These are phyloP conservation scores for Glossophaga mutica DNA, from an alignment of 2,797 vertebrate species.

Conservation along the genomic window DNA sequence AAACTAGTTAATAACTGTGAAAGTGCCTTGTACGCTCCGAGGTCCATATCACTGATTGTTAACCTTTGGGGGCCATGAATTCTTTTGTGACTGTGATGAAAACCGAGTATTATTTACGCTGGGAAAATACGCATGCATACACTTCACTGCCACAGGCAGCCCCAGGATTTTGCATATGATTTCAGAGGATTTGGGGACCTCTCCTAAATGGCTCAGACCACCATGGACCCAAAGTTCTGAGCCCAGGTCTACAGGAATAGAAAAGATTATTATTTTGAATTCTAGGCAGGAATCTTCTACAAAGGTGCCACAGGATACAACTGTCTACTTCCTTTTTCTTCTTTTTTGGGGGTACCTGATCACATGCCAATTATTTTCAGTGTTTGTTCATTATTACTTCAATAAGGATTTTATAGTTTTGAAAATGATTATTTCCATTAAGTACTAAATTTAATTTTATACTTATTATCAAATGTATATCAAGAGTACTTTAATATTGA, in stretches of 20 bases:
- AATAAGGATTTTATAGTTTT: not conserved
- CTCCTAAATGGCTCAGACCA: not conserved
- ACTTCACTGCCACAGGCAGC: not conserved
- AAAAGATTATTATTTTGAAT: not conserved
- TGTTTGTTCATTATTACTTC: not conserved
- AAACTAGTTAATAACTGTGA: constrained; percentile 25
- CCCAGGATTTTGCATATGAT: not conserved
- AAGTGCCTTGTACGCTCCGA: not conserved
- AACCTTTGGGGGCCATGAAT: not conserved
- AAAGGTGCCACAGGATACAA: not conserved
- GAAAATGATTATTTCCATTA: not conserved
- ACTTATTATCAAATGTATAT: not conserved
- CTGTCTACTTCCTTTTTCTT: not conserved
- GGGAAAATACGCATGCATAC: not conserved
- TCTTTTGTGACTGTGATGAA: not conserved
- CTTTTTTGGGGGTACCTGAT: not conserved
- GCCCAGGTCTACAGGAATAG: not conserved
- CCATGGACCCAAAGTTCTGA: not conserved
- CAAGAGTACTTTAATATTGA: not conserved
- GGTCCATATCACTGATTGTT: not conserved
- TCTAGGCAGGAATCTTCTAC: not conserved
- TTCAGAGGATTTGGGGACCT: not conserved
- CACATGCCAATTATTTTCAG: not conserved
- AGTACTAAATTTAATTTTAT: not conserved
- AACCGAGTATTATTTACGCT: not conserved